A percentile compares a stretch with the other conserved stretches of the same genome.
Conservation (phyloP, 2,888 invertebrate genomes). For the Morpho helenor region DNA sequence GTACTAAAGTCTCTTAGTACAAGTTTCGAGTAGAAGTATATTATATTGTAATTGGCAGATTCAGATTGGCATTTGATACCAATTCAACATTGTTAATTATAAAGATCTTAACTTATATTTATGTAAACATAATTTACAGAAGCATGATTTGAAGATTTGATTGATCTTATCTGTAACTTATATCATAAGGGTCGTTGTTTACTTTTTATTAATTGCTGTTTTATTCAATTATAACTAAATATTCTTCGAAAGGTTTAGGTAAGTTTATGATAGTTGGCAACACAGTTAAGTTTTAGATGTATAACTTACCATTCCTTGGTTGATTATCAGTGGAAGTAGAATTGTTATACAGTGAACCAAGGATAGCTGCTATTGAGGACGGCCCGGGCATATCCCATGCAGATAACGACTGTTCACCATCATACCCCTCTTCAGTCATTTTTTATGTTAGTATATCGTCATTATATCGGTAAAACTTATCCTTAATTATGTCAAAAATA, state of each 20-base stretch:
- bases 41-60: too few species aligned
- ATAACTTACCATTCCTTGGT: constrained; percentile 55
- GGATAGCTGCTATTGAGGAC: constrained; percentile 80
- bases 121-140: too few species aligned
- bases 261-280: background rate
- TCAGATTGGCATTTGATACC: too few species aligned
- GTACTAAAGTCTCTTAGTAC: too few species aligned
- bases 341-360: constrained; percentile 81
- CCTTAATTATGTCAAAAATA: constrained; percentile 14
- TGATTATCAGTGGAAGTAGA: constrained; percentile 70
- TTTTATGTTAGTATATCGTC: constrained; percentile 33
- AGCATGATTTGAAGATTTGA: too few species aligned
- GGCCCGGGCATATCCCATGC: constrained; percentile 70
- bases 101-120: too few species aligned
- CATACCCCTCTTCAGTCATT: constrained; percentile 67
- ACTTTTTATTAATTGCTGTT: too few species aligned
- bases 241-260: background rate
- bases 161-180: too few species aligned
- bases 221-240: background rate
- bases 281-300: background rate
- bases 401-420: constrained; percentile 55
- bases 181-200: too few species aligned
- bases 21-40: too few species aligned
- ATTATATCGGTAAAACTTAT: constrained; percentile 31
- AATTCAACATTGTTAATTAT: too few species aligned